phyloP scores from a whole-genome alignment of 1,140 invertebrate species.

The Pseudobourletiella spinata region DNA sequence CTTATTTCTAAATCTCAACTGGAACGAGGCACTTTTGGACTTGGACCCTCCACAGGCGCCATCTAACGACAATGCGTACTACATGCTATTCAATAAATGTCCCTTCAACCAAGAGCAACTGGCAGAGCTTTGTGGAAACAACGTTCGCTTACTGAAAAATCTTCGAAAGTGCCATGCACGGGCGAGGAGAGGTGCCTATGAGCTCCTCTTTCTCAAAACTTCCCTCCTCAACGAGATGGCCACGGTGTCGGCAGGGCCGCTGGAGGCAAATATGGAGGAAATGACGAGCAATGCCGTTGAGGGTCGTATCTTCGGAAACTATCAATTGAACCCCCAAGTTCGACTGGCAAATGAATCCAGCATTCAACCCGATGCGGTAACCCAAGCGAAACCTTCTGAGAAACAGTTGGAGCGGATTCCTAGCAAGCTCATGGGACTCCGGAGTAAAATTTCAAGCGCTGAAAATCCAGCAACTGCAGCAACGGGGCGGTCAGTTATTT shows the following conservation, averaged over 20 bases:
- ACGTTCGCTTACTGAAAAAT: background rate
- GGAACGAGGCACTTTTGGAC: background rate
- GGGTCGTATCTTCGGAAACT: too few relatives aligned
- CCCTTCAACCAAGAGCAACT: background rate
- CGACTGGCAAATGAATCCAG: too few relatives aligned
- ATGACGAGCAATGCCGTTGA: too few relatives aligned
- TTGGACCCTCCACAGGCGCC: background rate
- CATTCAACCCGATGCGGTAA: too few relatives aligned
- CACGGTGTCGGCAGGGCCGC: background rate
- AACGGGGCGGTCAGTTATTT: too few relatives aligned
- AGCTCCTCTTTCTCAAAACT: background rate
- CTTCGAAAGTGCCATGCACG: background rate
- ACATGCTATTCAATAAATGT: background rate
- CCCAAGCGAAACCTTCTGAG: too few relatives aligned
- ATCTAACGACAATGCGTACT: background rate
- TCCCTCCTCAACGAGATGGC: too few relatives aligned
- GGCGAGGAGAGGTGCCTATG: background rate
- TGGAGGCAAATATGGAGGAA: background rate
- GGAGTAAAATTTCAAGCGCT: too few relatives aligned
- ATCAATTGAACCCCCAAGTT: too few relatives aligned
- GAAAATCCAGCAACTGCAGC: too few relatives aligned
- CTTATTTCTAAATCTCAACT: background rate
- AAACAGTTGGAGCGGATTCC: too few relatives aligned
- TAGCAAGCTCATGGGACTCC: too few relatives aligned
- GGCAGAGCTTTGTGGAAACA: background rate